Conservation (phyloP, 2,888 invertebrate genomes). For the Digitonthophagus gazella region DNA sequence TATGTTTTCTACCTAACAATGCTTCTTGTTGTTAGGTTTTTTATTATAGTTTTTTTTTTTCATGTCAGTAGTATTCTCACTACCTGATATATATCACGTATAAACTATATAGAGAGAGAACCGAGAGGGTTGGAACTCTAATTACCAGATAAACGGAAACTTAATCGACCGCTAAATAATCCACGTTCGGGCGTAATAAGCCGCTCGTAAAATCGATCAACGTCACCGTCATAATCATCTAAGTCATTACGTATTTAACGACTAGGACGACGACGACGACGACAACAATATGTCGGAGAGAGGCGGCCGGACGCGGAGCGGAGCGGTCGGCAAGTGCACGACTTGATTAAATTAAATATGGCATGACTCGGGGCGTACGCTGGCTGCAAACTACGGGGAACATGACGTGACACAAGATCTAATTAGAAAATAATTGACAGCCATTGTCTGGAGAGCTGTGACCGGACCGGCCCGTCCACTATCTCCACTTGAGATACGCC, state of each 20-base stretch:
- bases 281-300: constrained; percentile 5
- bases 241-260: constrained; percentile 13
- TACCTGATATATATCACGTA: too few relatives aligned
- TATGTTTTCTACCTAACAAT: too few relatives aligned
- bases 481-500: constrained; percentile 27
- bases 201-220: constrained; percentile 4
- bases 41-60: too few relatives aligned
- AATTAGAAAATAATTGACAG: constrained; percentile 37
- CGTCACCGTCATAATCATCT: constrained; percentile 5
- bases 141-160: constrained; percentile 4
- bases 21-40: too few relatives aligned
- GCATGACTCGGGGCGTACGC: constrained; percentile 29
- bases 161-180: constrained; percentile 5
- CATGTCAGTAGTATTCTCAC: too few relatives aligned
- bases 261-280: not conserved
- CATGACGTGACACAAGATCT: constrained; percentile 37
- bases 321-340: constrained; percentile 2
- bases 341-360: constrained; percentile 29
- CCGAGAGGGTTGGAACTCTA: not conserved
- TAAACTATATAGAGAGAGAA: too few relatives aligned
- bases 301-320: not conserved
- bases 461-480: constrained; percentile 31
- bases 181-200: constrained; percentile 3
- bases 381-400: constrained; percentile 29
- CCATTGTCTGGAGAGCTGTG: constrained; percentile 34